A percentile compares a stretch with the other conserved stretches of the same genome.
Conservation (phyloP, 2,888 invertebrate species). For the Ramazzottius varieornatus region DNA sequence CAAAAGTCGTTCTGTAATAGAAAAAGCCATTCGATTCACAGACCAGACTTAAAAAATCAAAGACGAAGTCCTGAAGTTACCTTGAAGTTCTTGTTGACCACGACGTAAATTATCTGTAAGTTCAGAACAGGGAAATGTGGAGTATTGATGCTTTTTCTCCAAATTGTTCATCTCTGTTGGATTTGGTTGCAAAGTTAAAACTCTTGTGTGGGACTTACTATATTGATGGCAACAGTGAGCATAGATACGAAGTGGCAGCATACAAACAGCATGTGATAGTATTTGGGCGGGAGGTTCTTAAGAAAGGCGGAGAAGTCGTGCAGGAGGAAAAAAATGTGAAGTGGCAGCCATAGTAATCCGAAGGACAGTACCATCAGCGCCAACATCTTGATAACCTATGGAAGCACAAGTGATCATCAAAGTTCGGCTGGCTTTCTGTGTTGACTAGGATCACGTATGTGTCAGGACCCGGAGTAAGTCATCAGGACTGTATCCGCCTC, state of each 20-base stretch:
- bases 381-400: not conserved
- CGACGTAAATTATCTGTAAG: not conserved
- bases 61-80: not conserved
- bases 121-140: not conserved
- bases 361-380: constrained; percentile 1
- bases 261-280: not conserved
- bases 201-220: not conserved
- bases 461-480: too few species aligned
- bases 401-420: too few species aligned
- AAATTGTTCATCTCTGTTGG: too few species aligned
- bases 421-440: too few species aligned
- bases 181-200: too few species aligned
- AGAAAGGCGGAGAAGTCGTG: not conserved
- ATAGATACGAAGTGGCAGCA: not conserved
- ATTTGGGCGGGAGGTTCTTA: not conserved
- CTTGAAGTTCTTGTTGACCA: constrained; percentile 1
- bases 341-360: not conserved
- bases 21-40: too few species aligned
- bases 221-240: not conserved
- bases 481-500: too few species aligned
- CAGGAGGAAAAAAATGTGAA: not conserved
- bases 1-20: not conserved
- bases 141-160: too few species aligned
- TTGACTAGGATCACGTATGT: too few species aligned
- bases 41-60: not conserved